phyloP scores from a whole-genome alignment of 2,113 vertebrate species.

The Pongo pygmaeus region DNA sequence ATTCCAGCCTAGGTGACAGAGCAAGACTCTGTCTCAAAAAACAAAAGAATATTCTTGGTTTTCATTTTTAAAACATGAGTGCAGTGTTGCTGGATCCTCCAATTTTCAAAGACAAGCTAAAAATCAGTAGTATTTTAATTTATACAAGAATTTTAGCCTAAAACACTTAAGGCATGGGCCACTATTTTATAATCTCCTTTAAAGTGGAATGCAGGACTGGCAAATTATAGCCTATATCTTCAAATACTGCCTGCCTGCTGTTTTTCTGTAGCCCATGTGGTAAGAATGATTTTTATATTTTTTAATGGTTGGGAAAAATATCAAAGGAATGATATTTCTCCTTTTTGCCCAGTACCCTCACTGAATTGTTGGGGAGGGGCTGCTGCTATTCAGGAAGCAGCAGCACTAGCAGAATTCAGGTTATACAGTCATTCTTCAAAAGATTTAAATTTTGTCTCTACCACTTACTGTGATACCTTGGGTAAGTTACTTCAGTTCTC shows the following conservation, averaged over 20 bases:
- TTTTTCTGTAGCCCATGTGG: neutral
- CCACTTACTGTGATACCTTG: neutral
- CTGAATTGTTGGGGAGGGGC: neutral
- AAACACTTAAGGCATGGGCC: neutral
- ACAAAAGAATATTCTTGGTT: neutral
- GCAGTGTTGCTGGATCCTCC: neutral
- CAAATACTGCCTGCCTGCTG: neutral
- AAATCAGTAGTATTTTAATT: slow-evolving; percentile 27
- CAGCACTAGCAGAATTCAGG: neutral
- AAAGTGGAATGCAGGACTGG: neutral
- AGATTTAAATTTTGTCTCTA: neutral
- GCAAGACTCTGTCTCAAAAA: too few species aligned
- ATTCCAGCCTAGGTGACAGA: too few species aligned
- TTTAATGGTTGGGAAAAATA: neutral
- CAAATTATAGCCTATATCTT: neutral
- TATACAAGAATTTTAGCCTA: neutral
- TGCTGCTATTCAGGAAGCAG: neutral
- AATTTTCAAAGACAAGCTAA: slow-evolving; percentile 18
- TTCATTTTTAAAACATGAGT: neutral
- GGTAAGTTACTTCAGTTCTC: neutral
- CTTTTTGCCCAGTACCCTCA: neutral
- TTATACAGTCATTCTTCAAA: neutral
- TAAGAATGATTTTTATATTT: slow-evolving; percentile 8
- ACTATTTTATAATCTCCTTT: neutral
- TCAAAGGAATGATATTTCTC: neutral